These are phyloP conservation scores for Drosophila nigrodunni DNA, from an alignment of 1,140 invertebrate genomes.

Conservation along the genomic window DNA sequence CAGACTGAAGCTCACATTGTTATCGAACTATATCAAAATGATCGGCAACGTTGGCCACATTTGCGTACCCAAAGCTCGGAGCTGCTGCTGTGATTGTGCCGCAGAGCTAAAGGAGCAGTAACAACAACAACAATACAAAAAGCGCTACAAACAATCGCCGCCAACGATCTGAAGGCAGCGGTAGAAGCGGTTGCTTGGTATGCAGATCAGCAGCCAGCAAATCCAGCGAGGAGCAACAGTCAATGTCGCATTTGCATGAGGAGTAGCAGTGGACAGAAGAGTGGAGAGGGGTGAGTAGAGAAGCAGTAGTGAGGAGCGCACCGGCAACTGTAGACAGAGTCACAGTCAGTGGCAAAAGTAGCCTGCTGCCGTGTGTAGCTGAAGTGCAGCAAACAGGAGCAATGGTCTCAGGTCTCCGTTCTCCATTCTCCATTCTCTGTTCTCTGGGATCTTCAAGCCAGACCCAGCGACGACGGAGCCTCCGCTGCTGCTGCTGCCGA, in stretches of 20 bases:
- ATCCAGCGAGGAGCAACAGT: slow-evolving; percentile 22
- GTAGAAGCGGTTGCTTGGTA: slow-evolving; percentile 61
- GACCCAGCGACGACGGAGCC: slow-evolving; percentile 71
- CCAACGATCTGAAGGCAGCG: slow-evolving; percentile 65
- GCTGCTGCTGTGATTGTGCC: slow-evolving; percentile 43
- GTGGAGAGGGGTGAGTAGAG: not conserved
- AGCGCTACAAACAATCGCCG: slow-evolving; percentile 79
- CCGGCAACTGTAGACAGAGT: not conserved
- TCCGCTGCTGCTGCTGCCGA: slow-evolving; percentile 28
- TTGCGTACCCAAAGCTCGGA: slow-evolving; percentile 59
- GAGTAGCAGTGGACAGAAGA: not conserved
- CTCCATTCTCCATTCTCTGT: slow-evolving; percentile 21
- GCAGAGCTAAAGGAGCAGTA: slow-evolving; percentile 29
- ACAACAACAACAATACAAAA: slow-evolving; percentile 27
- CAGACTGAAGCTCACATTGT: slow-evolving; percentile 64
- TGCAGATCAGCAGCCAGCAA: slow-evolving; percentile 71
- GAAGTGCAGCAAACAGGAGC: slow-evolving; percentile 41
- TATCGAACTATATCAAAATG: slow-evolving; percentile 83
- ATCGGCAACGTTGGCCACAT: slow-evolving; percentile 72
- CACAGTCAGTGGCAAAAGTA: slow-evolving; percentile 1
- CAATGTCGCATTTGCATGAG: slow-evolving; percentile 70
- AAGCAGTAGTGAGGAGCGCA: not conserved
- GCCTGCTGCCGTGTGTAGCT: slow-evolving; percentile 13
- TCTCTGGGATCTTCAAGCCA: slow-evolving; percentile 49
- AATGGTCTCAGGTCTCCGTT: slow-evolving; percentile 24